Conservation (phyloP, 2,113 vertebrate genomes). For the Neolamprologus ventralis region DNA sequence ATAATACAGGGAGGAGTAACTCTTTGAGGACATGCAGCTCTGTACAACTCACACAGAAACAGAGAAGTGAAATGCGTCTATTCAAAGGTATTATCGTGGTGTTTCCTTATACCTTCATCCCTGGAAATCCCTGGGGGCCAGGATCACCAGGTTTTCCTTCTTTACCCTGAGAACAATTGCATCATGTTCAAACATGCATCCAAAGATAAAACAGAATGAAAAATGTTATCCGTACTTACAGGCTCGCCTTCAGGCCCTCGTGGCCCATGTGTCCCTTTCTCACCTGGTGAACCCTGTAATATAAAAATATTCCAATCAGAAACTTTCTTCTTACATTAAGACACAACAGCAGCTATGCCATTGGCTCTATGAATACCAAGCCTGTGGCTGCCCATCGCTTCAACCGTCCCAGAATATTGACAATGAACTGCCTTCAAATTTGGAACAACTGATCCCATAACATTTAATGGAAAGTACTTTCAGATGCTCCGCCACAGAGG, state of each 20-base stretch:
- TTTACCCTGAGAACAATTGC: constrained; percentile 35
- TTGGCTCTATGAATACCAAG: accelerated
- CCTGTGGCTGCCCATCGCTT: accelerated
- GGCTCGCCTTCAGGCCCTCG: constrained; percentile 66
- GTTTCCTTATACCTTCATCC: constrained; percentile 49
- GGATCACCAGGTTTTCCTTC: constrained; percentile 42
- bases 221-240: constrained; percentile 57
- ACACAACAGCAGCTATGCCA: not conserved
- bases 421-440: not conserved
- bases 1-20: accelerated
- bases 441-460: too few relatives aligned
- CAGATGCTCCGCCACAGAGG: not conserved
- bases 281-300: constrained; percentile 61
- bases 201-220: not conserved
- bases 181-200: not conserved
- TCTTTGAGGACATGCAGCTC: not conserved
- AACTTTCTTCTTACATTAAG: not conserved
- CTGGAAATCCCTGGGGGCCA: constrained; percentile 50
- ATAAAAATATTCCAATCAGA: not conserved
- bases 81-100: not conserved
- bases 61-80: not conserved
- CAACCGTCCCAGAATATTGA: not conserved
- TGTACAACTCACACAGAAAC: not conserved
- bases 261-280: constrained; percentile 61
- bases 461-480: not conserved